These are phyloP conservation scores for Panthera tigris DNA, from an alignment of 2,113 vertebrate genomes.

Conservation along the genomic window DNA sequence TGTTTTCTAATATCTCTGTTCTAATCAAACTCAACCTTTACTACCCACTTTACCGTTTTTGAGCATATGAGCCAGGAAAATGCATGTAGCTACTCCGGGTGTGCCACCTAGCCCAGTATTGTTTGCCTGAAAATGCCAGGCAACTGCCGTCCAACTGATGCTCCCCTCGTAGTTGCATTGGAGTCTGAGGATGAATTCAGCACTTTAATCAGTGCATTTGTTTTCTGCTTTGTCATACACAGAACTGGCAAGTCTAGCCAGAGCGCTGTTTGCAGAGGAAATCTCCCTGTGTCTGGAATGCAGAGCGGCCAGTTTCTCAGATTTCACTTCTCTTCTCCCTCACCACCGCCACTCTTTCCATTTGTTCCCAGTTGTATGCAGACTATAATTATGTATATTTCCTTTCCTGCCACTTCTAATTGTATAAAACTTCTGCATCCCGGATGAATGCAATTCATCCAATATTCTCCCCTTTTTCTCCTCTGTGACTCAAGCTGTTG, in stretches of 20 bases:
- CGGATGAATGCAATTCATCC: slow-evolving; percentile 6
- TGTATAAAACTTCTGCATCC: slow-evolving; percentile 46
- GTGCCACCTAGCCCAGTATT: slow-evolving; percentile 41
- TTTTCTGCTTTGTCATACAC: slow-evolving; percentile 87
- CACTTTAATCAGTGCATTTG: slow-evolving; percentile 79
- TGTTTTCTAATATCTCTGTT: neutral
- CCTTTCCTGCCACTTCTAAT: slow-evolving; percentile 58
- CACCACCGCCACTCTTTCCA: neutral
- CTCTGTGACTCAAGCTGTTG: slow-evolving; percentile 44
- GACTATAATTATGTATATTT: slow-evolving; percentile 63
- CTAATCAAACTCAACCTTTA: neutral
- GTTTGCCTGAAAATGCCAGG: slow-evolving; percentile 68
- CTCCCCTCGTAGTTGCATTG: slow-evolving; percentile 27
- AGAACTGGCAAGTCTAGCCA: slow-evolving; percentile 77
- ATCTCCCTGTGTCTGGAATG: slow-evolving; percentile 81
- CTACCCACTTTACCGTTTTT: neutral
- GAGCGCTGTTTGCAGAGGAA: slow-evolving; percentile 64
- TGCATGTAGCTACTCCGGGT: neutral
- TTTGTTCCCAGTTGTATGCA: slow-evolving; percentile 44
- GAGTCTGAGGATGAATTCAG: slow-evolving; percentile 77
- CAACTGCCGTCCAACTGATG: slow-evolving; percentile 52
- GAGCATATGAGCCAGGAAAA: neutral
- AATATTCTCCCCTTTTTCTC: slow-evolving; percentile 19
- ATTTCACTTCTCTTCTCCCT: slow-evolving; percentile 63
- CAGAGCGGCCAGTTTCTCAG: slow-evolving; percentile 60